These are phyloP conservation scores for Siderastrea radians DNA, from an alignment of 92 coral and sea anemone species.

Conservation along the genomic window DNA sequence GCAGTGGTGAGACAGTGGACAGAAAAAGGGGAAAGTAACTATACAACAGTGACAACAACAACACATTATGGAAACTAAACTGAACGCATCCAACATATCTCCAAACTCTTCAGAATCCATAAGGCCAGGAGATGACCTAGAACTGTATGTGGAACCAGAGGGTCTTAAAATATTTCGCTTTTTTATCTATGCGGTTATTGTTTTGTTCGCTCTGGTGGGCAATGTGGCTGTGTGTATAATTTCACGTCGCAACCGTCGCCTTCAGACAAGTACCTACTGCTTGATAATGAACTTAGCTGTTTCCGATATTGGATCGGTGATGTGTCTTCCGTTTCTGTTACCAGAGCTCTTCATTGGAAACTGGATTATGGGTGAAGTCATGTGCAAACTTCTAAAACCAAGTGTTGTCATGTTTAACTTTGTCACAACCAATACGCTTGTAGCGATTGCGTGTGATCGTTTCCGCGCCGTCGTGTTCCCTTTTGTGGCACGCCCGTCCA, in stretches of 20 bases:
- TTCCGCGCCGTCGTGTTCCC: slow-evolving; percentile 91
- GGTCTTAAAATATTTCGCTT: slow-evolving; percentile 55
- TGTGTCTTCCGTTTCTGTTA: slow-evolving; percentile 70
- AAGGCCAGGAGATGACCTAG: not conserved
- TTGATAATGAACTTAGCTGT: slow-evolving; percentile 84
- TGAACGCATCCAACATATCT: not conserved
- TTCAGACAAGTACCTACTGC: slow-evolving; percentile 76
- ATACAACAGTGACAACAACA: not conserved
- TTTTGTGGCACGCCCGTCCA: slow-evolving; percentile 77
- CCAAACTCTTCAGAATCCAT: slow-evolving; percentile 19
- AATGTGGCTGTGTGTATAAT: slow-evolving; percentile 74
- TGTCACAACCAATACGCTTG: slow-evolving; percentile 87
- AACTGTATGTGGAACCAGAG: slow-evolving; percentile 27
- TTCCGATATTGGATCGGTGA: slow-evolving; percentile 74
- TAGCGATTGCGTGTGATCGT: slow-evolving; percentile 91
- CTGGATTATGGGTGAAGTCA: slow-evolving; percentile 81
- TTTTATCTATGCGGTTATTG: slow-evolving; percentile 44
- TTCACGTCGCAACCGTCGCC: slow-evolving; percentile 72
- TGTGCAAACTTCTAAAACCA: slow-evolving; percentile 84
- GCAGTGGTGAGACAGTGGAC: not conserved
- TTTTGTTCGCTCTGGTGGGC: slow-evolving; percentile 70
- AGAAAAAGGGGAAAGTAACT: not conserved
- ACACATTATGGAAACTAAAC: slow-evolving; percentile 6
- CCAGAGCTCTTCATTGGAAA: slow-evolving; percentile 45
- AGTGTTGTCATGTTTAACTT: slow-evolving; percentile 76